Percentiles rank a stretch among this genome's conserved stretches.
These are phyloP conservation scores for Rhorus exstirpatorius DNA, from an alignment of 2,888 invertebrate species.

Conservation along the genomic window DNA sequence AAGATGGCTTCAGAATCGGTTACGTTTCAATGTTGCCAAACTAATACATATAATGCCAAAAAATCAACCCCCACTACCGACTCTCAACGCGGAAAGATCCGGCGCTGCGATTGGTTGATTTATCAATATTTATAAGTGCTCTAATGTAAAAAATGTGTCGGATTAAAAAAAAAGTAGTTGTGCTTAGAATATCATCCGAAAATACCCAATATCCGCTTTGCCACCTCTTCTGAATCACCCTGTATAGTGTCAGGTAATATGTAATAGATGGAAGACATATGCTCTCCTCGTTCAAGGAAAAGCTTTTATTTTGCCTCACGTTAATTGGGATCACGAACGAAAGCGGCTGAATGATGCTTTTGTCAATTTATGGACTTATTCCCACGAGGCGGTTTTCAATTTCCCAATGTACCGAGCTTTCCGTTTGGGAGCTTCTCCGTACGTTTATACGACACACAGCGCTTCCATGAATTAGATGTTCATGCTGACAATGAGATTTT, in stretches of 20 bases:
- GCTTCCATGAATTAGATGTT: conserved; percentile 13
- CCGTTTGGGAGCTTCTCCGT: not conserved
- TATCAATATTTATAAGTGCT: too few relatives aligned
- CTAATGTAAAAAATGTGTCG: too few relatives aligned
- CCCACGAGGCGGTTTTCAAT: conserved; percentile 37
- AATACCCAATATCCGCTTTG: too few relatives aligned
- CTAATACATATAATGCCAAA: too few relatives aligned
- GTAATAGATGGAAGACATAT: conserved; percentile 47
- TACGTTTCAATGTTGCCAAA: too few relatives aligned
- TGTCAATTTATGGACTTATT: conserved; percentile 48
- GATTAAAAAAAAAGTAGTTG: too few relatives aligned
- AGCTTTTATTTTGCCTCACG: conserved; percentile 23
- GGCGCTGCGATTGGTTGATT: too few relatives aligned
- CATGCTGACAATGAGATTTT: conserved; percentile 38
- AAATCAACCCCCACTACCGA: too few relatives aligned
- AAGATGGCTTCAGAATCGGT: too few relatives aligned
- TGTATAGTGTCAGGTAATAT: conserved; percentile 36
- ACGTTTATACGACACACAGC: not conserved
- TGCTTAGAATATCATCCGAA: too few relatives aligned
- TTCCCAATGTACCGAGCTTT: conserved; percentile 38
- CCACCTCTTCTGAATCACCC: too few relatives aligned
- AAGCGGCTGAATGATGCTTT: conserved; percentile 36
- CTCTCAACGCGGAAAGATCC: too few relatives aligned
- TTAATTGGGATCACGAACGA: conserved; percentile 41
- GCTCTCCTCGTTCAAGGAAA: conserved; percentile 32